These are phyloP conservation scores for Hirtodrosophila cameraria DNA, from an alignment of 2,888 invertebrate species.

Conservation along the genomic window DNA sequence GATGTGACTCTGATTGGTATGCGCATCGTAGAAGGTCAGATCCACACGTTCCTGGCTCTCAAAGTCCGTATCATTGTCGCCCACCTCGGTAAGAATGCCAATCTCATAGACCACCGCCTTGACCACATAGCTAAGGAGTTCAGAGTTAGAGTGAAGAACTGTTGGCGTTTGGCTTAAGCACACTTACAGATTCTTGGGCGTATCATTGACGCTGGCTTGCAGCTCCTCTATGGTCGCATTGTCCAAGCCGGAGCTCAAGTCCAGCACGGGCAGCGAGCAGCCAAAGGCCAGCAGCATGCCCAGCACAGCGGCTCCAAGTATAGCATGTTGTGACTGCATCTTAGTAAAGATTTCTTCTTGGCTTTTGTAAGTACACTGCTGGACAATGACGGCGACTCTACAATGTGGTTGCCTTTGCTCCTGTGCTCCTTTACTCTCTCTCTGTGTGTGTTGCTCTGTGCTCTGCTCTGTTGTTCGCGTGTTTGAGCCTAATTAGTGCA, in stretches of 20 bases:
- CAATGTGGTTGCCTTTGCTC: slow-evolving; percentile 7
- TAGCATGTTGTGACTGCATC: slow-evolving; percentile 66
- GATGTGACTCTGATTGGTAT: slow-evolving; percentile 84
- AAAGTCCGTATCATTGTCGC: slow-evolving; percentile 84
- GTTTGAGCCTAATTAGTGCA: slow-evolving; percentile 71
- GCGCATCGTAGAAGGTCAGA: slow-evolving; percentile 85
- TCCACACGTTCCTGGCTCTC: slow-evolving; percentile 85
- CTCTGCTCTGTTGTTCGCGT: slow-evolving; percentile 57
- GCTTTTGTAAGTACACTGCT: too few relatives aligned
- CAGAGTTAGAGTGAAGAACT: too few relatives aligned
- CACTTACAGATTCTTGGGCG: slow-evolving; percentile 83
- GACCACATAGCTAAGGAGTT: slow-evolving; percentile 85
- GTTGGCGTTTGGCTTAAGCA: too few relatives aligned
- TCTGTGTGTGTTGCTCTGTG: slow-evolving; percentile 39
- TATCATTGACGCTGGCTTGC: slow-evolving; percentile 73
- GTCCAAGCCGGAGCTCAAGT: slow-evolving; percentile 73
- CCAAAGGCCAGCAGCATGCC: slow-evolving; percentile 68
- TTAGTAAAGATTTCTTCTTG: background rate
- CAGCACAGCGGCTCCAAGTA: slow-evolving; percentile 68
- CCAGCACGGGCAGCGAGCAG: slow-evolving; percentile 76
- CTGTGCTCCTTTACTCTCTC: too few relatives aligned
- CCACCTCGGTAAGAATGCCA: slow-evolving; percentile 86
- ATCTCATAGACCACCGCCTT: slow-evolving; percentile 87
- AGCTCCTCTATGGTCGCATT: slow-evolving; percentile 80
- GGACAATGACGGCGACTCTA: slow-evolving; percentile 8